Percentiles rank a stretch among this genome's conserved stretches.
These are phyloP conservation scores for Tortrix viridana DNA, from an alignment of 2,888 invertebrate genomes.

Conservation along the genomic window DNA sequence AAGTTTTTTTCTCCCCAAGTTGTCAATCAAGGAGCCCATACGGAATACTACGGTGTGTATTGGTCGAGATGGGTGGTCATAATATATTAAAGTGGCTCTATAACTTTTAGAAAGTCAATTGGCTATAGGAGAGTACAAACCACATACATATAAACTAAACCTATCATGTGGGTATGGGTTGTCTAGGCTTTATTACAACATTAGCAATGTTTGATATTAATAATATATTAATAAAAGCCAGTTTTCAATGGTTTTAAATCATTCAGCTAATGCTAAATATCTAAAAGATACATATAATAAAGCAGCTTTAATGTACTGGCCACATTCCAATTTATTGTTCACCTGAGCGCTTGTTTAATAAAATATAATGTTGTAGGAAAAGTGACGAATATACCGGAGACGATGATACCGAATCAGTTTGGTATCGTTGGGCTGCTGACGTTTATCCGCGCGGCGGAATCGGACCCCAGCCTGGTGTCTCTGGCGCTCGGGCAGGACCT, in stretches of 20 bases:
- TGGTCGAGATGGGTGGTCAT: slow-evolving; percentile 44
- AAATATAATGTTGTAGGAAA: slow-evolving; percentile 85
- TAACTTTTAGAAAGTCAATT: neutral
- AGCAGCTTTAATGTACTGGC: slow-evolving; percentile 49
- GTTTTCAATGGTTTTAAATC: neutral
- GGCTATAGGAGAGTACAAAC: neutral
- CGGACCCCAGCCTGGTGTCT: slow-evolving; percentile 97
- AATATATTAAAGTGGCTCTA: slow-evolving; percentile 32
- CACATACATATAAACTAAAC: too few species aligned
- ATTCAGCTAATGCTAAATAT: neutral
- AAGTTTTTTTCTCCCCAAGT: slow-evolving; percentile 68
- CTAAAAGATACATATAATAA: neutral
- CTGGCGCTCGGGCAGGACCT: slow-evolving; percentile 99
- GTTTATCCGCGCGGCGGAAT: slow-evolving; percentile 98
- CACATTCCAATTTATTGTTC: slow-evolving; percentile 18
- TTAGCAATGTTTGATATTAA: too few species aligned
- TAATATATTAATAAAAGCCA: too few species aligned
- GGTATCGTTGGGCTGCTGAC: slow-evolving; percentile 99
- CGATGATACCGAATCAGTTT: slow-evolving; percentile 99
- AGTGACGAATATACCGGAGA: slow-evolving; percentile 98
- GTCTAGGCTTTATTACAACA: too few species aligned
- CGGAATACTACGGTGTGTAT: slow-evolving; percentile 78
- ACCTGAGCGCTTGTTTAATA: neutral
- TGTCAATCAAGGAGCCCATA: slow-evolving; percentile 73
- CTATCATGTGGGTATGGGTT: too few species aligned